Base-by-base conservation (phyloP, 2,113 vertebrate genomes). In the Ondatra zibethicus region DNA sequence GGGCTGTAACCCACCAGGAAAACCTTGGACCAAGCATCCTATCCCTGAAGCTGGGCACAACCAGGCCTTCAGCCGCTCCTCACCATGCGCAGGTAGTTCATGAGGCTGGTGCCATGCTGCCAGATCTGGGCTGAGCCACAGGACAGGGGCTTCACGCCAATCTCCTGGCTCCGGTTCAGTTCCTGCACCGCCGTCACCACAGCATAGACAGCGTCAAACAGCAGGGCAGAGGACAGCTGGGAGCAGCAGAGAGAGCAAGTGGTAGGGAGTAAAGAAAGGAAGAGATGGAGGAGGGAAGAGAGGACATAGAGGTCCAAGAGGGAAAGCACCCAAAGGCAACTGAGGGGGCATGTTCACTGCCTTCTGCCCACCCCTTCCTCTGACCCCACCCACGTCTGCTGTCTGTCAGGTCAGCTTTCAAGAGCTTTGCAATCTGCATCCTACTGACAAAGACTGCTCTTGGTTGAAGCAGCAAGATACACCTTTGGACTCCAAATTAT, bases 1-100 rank as follows among this genome's bases (percentile, higher is more conserved):
- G 29, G 80, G 33, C 65, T 61, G 19, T 33, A 47, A 50, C 29
- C 9, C 23, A 23, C 29, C 0, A 10, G 50, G n/a, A 66, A 65
- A 52, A 39, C 55, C 55, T 27, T 39, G 66, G 47, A 65, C 16
- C 1, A 5, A 9, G 33, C 21, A 7, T 5, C 25, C 42, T 39
- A 1, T 7, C 23, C 29, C 1, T 1, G 14, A 7, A 25, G 25
- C 52, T 33, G 21, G 42, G 42, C 3, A 0, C 1, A 0, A 33
- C 23, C 61, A 6, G 65, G 87, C 94, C 61, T 63, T 63, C 97
- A 91, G 97, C 81, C 42, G 45, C 96, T 96, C 77, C 99, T 99
- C 99, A 99, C 99, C 99, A 99, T 99, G 98, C 99, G 99, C 97
- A 99, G 99, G 98, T 99, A 99, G 98, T 99, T 99, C 99, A 99